phyloP scores from a whole-genome alignment of 2,113 vertebrate genomes.

The Pagrus major region DNA sequence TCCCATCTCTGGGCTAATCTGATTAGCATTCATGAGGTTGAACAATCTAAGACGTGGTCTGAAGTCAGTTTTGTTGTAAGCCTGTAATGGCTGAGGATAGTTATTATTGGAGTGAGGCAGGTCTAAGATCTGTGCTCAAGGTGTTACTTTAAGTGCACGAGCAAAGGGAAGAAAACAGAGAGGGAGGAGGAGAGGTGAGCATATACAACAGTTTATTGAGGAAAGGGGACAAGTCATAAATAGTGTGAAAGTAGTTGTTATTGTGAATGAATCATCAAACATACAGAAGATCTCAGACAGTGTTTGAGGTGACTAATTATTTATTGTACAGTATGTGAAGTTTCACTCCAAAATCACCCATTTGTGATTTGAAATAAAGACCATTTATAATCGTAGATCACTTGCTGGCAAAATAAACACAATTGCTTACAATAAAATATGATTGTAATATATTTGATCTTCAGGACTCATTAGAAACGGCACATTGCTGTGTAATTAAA shows the following conservation, averaged over 20 bases:
- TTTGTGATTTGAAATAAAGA: background rate
- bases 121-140: constrained; percentile 27
- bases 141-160: background rate
- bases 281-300: background rate
- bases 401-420: background rate
- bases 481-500: background rate
- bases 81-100: background rate
- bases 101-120: constrained; percentile 4
- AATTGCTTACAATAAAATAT: background rate
- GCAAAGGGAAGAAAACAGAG: background rate
- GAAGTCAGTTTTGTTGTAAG: constrained; percentile 33
- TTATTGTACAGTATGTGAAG: background rate
- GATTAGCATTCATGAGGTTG: constrained; percentile 61
- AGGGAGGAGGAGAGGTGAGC: background rate
- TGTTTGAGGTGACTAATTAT: background rate
- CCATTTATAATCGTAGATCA: background rate
- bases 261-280: background rate
- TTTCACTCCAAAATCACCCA: background rate
- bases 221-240: background rate
- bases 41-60: constrained; percentile 25
- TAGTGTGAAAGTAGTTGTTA: background rate
- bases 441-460: background rate
- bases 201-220: background rate
- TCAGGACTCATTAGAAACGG: background rate
- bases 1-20: constrained; percentile 67